phyloP scores from a whole-genome alignment of 2,888 invertebrate genomes.

The Caenorhabditis macrosperma region DNA sequence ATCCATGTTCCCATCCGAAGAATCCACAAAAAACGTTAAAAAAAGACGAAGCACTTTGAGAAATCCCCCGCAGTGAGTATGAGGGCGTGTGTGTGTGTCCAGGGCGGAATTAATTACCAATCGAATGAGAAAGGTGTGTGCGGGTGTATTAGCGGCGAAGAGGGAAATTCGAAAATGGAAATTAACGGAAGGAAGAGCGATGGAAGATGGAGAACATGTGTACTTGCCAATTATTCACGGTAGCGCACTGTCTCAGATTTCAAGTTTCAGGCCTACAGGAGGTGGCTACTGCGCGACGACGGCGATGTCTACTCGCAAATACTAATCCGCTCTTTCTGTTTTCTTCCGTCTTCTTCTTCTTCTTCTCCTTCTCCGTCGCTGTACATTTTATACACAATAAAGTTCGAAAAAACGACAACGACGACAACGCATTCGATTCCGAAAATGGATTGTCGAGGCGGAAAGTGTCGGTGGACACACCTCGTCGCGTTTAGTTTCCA shows the following conservation, averaged over 20 bases:
- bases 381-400: background rate
- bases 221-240: conserved; percentile 28
- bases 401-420: background rate
- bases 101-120: background rate
- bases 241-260: background rate
- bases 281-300: too few relatives aligned
- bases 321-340: background rate
- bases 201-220: background rate
- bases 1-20: background rate
- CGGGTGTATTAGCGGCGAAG: conserved; percentile 7
- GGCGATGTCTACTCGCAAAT: background rate
- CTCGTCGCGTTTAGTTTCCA: background rate
- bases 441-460: background rate
- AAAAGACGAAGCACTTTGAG: background rate
- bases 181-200: background rate
- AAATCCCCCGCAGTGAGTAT: background rate
- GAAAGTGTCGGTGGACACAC: background rate
- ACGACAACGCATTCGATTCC: background rate
- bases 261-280: background rate
- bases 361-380: background rate
- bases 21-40: too few relatives aligned
- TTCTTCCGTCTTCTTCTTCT: too few relatives aligned
- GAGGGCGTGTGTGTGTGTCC: background rate
- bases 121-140: background rate
- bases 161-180: background rate